A percentile compares a stretch with the other conserved stretches of the same genome.
Evolutionary conservation across 2,888 invertebrate genomes (phyloP).

Genomic region (Apotomis betuletana): DNA sequence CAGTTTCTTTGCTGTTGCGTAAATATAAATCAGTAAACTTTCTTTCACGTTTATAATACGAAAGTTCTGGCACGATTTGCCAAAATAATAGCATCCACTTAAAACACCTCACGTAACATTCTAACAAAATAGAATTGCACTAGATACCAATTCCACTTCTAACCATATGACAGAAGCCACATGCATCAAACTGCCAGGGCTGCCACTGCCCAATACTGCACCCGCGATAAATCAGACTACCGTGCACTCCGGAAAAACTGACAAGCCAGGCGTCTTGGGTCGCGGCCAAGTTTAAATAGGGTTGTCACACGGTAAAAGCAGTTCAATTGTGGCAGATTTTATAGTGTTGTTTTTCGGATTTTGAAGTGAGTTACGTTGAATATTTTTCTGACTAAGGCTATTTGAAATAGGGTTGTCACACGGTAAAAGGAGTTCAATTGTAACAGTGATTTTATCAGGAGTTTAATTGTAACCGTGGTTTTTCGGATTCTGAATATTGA

Average conservation of each 20-base stretch:
- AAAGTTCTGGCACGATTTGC: too few species aligned
- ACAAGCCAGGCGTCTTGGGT: constrained; percentile 26
- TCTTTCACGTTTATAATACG: too few species aligned
- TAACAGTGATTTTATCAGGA: not conserved
- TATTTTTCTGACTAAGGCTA: not conserved
- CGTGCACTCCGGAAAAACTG: constrained; percentile 37
- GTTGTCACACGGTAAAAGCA: constrained; percentile 18
- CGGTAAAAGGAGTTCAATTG: constrained; percentile 2
- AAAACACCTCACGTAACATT: not conserved
- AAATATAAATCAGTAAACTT: too few species aligned
- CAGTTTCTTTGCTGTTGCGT: too few species aligned
- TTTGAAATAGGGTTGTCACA: not conserved
- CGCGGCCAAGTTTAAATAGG: constrained; percentile 29
- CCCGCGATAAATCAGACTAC: constrained; percentile 32
- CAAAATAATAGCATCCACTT: too few species aligned
- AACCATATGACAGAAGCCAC: constrained; percentile 11
- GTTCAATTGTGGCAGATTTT: not conserved
- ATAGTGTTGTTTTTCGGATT: not conserved
- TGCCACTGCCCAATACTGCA: constrained; percentile 31
- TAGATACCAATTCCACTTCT: constrained; percentile 1
- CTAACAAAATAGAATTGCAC: constrained; percentile 11
- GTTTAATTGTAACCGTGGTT: not conserved
- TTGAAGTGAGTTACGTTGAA: not conserved
- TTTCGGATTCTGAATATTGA: not conserved
- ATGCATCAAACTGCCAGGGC: constrained; percentile 18